Base-by-base conservation (phyloP, 2,888 invertebrate genomes). In the Crocallis elinguaria region DNA sequence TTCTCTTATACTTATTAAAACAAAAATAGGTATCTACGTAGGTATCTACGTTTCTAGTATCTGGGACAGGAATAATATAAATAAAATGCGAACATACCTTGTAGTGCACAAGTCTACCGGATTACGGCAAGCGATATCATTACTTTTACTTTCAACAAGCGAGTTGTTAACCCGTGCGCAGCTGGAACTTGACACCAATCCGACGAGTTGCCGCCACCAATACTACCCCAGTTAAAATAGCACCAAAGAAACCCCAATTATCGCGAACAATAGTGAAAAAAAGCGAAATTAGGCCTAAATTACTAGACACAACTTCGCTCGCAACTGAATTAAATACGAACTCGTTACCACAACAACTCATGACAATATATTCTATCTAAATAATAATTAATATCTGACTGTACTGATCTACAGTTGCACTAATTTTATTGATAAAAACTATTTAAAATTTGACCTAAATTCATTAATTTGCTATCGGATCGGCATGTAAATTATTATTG, bases 281-380 rank as follows among this genome's bases (percentile, higher is more conserved):
- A 82, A 80, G 70, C 52, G 64, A 73, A 69, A 86, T 64, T 73
- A 79, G 67, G 39, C 75, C 73, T 62, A 84, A 71, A 84, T 88
- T 84, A 72, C 76, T 74, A 44, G 77, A 73, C 56, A 88, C 65
- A 64, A 90, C 78, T 78, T 90, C 86, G 68, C 77, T 75, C 58
- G 86, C 62, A 56, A 84, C 89, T 59, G 90, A 84, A 81, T 82
- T 84, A 65, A 81, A 79, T 65, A 90, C 61, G 56, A 84, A 73
- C 64, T 91, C 90, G 71, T 88, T 86, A 58, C 89, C 86, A 62
- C 90, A 91, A 82, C 90, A 91, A 87, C 77, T 88, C 90, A 91
- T 91, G 71, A 88, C 90, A 84, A 77, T 68, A 45, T 52, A 33
- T 33, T 65, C 61, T 62, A 53, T 58, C 50, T 57, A 63, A n/a